A percentile compares a stretch with the other conserved stretches of the same genome.
phyloP scores from a whole-genome alignment of 2,113 vertebrate genomes.

The Petrocephalus zakoni region DNA sequence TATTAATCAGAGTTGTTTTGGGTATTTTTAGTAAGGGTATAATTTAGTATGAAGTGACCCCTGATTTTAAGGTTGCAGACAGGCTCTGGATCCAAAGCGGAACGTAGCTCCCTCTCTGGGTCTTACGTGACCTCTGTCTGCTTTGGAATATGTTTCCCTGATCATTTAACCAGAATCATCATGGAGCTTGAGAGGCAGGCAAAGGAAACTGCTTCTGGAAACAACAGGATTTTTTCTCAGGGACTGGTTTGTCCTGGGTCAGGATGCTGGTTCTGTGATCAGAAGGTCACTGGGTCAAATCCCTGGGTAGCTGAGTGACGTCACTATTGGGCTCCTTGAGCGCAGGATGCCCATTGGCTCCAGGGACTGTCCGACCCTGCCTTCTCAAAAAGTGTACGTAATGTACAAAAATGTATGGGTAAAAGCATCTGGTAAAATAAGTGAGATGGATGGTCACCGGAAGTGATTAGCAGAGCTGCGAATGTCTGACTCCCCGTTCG shows the following conservation, averaged over 20 bases:
- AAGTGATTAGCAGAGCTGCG: neutral
- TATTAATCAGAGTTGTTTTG: neutral
- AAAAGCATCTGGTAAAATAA: neutral
- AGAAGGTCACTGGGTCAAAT: neutral
- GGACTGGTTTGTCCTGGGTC: neutral
- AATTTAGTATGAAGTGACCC: neutral
- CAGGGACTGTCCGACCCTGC: neutral
- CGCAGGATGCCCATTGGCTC: neutral
- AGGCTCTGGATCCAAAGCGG: neutral
- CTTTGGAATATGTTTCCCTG: neutral
- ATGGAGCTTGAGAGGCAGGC: neutral
- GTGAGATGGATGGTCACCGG: neutral
- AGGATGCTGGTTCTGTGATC: neutral
- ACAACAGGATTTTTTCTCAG: neutral
- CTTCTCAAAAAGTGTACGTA: neutral
- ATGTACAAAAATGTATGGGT: neutral
- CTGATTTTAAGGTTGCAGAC: neutral
- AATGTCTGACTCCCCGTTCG: too few species aligned
- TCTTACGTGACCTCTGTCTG: neutral
- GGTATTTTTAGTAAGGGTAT: neutral
- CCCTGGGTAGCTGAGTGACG: neutral
- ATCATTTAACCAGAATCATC: neutral
- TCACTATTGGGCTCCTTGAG: neutral
- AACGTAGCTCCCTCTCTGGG: neutral
- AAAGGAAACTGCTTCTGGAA: neutral